phyloP scores from a whole-genome alignment of 2,113 vertebrate species.

The Potamarius usumacintae region DNA sequence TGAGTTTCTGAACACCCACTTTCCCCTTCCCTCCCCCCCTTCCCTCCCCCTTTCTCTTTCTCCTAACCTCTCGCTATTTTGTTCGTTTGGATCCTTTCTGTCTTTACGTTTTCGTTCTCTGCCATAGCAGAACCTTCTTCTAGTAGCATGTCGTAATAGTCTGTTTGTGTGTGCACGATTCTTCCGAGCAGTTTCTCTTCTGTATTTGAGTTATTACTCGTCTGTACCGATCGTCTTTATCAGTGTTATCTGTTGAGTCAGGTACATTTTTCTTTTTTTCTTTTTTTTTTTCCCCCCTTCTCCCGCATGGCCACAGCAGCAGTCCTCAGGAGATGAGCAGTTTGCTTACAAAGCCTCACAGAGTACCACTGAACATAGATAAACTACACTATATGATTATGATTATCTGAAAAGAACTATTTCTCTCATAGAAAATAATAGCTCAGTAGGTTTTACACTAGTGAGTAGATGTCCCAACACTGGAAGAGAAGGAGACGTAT shows the following conservation, averaged over 20 bases:
- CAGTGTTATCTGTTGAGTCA: conserved; percentile 74
- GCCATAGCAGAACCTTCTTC: conserved; percentile 72
- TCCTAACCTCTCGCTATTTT: conserved; percentile 68
- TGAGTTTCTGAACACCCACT: conserved; percentile 64
- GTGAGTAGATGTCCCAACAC: conserved; percentile 21
- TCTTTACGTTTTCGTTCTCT: conserved; percentile 56
- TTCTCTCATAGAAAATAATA: conserved; percentile 33
- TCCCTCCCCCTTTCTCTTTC: conserved; percentile 65
- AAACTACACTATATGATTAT: conserved; percentile 20
- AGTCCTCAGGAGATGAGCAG: conserved; percentile 68
- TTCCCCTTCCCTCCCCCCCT: conserved; percentile 49
- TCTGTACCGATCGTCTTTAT: conserved; percentile 73
- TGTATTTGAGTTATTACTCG: conserved; percentile 66
- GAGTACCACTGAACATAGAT: conserved; percentile 7
- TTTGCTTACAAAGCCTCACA: conserved; percentile 54
- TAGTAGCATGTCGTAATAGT: conserved; percentile 94
- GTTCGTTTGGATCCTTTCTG: conserved; percentile 58
- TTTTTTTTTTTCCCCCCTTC: neutral
- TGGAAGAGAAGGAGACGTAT: neutral
- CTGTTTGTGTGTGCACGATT: conserved; percentile 79
- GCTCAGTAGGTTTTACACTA: conserved; percentile 32
- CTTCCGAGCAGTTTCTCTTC: conserved; percentile 68
- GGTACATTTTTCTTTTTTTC: conserved; percentile 54
- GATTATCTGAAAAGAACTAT: neutral
- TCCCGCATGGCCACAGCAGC: conserved; percentile 65